phyloP scores from a whole-genome alignment of 2,113 vertebrate species.

The Heterochromis multidens region DNA sequence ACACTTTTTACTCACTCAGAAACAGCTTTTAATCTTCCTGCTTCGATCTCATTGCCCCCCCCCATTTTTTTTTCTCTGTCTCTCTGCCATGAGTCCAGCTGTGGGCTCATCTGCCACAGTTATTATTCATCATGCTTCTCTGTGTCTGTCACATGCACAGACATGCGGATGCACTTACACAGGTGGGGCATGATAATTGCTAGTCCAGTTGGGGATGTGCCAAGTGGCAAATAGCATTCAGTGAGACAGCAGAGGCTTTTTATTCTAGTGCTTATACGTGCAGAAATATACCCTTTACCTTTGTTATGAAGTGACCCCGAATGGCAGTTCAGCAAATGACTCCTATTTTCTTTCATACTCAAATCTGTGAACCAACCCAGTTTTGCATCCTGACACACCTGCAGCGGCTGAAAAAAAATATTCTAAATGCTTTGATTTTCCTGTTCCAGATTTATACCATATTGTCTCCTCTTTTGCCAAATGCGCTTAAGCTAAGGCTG shows the following conservation, averaged over 20 bases:
- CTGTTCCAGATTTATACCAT: conserved; percentile 17
- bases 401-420: neutral
- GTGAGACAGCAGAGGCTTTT: neutral
- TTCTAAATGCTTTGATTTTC: neutral
- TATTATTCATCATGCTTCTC: conserved; percentile 35
- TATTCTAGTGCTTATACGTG: neutral
- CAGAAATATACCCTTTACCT: neutral
- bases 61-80: neutral
- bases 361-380: neutral
- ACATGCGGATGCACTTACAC: neutral
- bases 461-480: conserved; percentile 23
- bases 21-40: conserved; percentile 4
- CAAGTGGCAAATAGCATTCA: conserved; percentile 34
- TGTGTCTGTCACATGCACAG: neutral
- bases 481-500: conserved; percentile 25
- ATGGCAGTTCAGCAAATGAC: neutral
- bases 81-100: conserved; percentile 45
- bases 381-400: neutral
- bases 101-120: conserved; percentile 50
- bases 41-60: conserved; percentile 11
- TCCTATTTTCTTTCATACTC: neutral
- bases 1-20: neutral
- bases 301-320: neutral
- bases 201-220: conserved; percentile 18
- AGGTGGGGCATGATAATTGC: conserved; percentile 34